Evolutionary conservation across 2,888 invertebrate genomes (phyloP).

Genomic region (Pecten maximus): DNA sequence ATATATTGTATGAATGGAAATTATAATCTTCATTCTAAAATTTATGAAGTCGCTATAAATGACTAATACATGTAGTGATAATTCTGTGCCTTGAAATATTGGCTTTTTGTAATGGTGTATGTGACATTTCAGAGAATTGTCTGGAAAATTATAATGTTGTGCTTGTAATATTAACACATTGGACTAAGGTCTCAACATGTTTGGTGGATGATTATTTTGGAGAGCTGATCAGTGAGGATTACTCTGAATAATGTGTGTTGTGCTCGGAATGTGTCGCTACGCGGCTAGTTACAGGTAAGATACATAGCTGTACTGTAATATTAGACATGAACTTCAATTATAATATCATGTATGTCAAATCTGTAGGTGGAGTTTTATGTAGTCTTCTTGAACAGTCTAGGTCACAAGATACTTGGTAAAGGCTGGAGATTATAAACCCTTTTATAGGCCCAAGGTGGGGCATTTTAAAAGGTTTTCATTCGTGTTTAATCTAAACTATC

Average conservation of each 20-base stretch:
- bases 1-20: not conserved
- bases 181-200: not conserved
- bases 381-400: not conserved
- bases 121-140: not conserved
- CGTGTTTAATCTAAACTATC: not conserved
- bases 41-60: not conserved
- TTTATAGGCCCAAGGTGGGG: not conserved
- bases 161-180: not conserved
- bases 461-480: not conserved
- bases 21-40: not conserved
- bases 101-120: not conserved
- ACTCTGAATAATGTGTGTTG: not conserved
- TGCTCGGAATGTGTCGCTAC: not conserved
- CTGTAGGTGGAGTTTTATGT: not conserved
- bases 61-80: not conserved
- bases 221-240: not conserved
- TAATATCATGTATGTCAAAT: not conserved
- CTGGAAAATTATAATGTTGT: not conserved
- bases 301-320: not conserved
- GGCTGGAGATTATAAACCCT: not conserved
- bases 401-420: not conserved
- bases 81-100: not conserved
- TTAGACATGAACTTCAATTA: not conserved
- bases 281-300: not conserved
- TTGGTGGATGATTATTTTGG: slow-evolving; percentile 32